Percentiles rank a stretch among this genome's conserved stretches.
Evolutionary conservation across 1,140 invertebrate species (phyloP).

Genomic region (Nixonia krombeini): DNA sequence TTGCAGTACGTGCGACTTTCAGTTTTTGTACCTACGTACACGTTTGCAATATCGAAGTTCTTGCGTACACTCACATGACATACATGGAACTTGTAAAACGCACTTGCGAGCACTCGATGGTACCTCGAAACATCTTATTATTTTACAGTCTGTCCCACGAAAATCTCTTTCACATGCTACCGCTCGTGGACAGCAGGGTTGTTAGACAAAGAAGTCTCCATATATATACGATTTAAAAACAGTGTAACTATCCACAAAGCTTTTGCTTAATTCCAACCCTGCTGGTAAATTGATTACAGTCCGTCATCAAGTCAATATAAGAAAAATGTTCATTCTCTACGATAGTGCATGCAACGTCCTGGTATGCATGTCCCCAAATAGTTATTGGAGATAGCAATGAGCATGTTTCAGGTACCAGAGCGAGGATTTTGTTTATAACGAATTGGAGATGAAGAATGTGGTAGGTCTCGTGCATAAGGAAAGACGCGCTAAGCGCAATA

Average conservation of each 20-base stretch:
- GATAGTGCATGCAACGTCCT: constrained; percentile 47
- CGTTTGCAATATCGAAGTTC: no score
- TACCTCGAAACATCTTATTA: constrained; percentile 21
- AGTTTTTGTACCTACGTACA: no score
- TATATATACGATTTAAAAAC: no score
- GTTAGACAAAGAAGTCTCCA: no score
- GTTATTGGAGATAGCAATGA: constrained; percentile 17
- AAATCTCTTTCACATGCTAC: no score
- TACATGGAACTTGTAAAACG: constrained; percentile 38
- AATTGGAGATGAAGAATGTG: constrained; percentile 20
- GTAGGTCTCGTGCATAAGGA: constrained; percentile 57
- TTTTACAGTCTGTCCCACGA: no score
- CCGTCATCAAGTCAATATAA: constrained; percentile 25
- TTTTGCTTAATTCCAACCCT: constrained; percentile 10
- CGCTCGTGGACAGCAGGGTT: no score
- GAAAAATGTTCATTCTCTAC: constrained; percentile 51
- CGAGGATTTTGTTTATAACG: constrained; percentile 12
- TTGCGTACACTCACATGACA: constrained; percentile 51
- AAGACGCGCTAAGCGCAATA: constrained; percentile 44
- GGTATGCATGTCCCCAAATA: constrained; percentile 7
- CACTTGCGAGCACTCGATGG: constrained; percentile 50
- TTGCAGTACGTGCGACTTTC: no score
- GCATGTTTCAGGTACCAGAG: constrained; percentile 21
- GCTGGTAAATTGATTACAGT: constrained; percentile 3
- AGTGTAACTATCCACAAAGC: no score